Conservation (phyloP, 2,888 invertebrate genomes). For the Drosophila sordidapex region DNA sequence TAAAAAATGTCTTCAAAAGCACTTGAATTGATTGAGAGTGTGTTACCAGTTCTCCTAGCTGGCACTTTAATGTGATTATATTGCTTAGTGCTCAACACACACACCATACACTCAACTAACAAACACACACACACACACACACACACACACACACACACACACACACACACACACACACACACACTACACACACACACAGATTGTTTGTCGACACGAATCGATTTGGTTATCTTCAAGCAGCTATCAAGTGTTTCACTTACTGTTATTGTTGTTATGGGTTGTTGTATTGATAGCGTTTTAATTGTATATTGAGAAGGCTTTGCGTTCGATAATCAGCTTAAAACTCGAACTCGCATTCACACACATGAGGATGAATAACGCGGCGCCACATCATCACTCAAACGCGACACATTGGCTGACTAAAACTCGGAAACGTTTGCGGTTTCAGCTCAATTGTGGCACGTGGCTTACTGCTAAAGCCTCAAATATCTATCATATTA, state of each 20-base stretch:
- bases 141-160: slow-evolving; percentile 6
- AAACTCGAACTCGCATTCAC: slow-evolving; percentile 11
- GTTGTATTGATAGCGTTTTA: slow-evolving; percentile 47
- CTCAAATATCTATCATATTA: background rate
- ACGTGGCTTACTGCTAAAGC: background rate
- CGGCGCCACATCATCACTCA: slow-evolving; percentile 60
- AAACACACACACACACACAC: slow-evolving; percentile 5
- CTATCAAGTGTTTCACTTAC: slow-evolving; percentile 67
- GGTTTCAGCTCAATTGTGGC: slow-evolving; percentile 5
- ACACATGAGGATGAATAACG: slow-evolving; percentile 35
- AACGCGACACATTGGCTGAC: slow-evolving; percentile 37
- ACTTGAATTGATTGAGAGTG: slow-evolving; percentile 52
- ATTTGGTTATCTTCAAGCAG: slow-evolving; percentile 67
- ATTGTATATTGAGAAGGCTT: slow-evolving; percentile 22
- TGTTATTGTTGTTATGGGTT: slow-evolving; percentile 14
- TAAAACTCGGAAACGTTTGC: slow-evolving; percentile 13
- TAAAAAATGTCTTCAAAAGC: slow-evolving; percentile 50
- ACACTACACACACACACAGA: slow-evolving; percentile 7
- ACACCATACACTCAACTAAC: background rate
- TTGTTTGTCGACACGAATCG: slow-evolving; percentile 60
- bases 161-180: slow-evolving; percentile 3
- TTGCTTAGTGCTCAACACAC: slow-evolving; percentile 37
- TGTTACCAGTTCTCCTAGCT: slow-evolving; percentile 59
- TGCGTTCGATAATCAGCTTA: slow-evolving; percentile 61
- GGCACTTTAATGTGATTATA: slow-evolving; percentile 71